phyloP scores from a whole-genome alignment of 2,113 vertebrate genomes.

The Larimichthys crocea region DNA sequence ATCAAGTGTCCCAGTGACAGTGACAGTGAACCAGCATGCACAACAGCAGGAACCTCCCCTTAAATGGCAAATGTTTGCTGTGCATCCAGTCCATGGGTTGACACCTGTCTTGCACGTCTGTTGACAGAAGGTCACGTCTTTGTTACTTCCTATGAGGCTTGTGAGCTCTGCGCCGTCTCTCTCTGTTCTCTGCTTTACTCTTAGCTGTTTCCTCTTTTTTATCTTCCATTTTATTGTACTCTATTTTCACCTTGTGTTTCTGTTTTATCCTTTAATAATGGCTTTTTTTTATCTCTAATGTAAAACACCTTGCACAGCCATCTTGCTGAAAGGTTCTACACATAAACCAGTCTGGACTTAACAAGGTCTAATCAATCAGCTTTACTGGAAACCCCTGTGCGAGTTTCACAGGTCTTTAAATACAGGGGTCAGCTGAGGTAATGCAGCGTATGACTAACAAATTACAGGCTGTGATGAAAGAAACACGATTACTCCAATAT shows the following conservation, averaged over 20 bases:
- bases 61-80: no score
- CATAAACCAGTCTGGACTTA: not conserved
- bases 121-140: not conserved
- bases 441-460: not conserved
- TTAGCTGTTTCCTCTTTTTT: no score
- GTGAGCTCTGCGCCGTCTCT: not conserved
- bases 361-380: not conserved
- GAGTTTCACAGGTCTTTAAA: not conserved
- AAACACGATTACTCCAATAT: no score
- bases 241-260: not conserved
- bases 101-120: not conserved
- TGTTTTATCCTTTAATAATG: not conserved
- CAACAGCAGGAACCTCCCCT: no score
- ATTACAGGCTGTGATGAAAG: not conserved
- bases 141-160: no score
- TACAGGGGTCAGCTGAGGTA: not conserved
- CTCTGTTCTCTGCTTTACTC: not conserved
- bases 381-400: constrained; percentile 34
- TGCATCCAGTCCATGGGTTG: not conserved
- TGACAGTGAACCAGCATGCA: no score
- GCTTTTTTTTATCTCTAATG: not conserved
- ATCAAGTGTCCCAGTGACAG: no score
- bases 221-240: not conserved
- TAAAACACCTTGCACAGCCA: not conserved
- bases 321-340: not conserved